A percentile compares a stretch with the other conserved stretches of the same genome.
These are phyloP conservation scores for Gorsachius magnificus DNA, from an alignment of 2,797 vertebrate species.

Conservation along the genomic window DNA sequence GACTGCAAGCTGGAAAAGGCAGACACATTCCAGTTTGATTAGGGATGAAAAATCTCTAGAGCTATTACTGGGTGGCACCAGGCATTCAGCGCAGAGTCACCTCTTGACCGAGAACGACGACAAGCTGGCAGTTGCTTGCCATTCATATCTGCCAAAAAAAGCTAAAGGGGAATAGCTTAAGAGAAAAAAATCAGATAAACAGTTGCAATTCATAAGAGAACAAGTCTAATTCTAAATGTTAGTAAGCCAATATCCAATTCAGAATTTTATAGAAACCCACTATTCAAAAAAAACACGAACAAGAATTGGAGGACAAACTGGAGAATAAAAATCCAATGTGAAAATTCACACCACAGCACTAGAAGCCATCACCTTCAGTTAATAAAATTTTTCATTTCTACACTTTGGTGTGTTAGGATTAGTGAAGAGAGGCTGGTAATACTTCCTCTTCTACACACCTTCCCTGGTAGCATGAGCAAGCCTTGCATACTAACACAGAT, in stretches of 20 bases:
- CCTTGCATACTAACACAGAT: neutral
- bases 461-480: neutral
- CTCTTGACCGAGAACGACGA: slow-evolving; percentile 48
- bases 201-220: neutral
- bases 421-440: neutral
- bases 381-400: neutral
- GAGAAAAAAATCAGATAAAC: neutral
- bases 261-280: neutral
- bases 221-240: neutral
- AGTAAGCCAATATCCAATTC: neutral
- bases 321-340: neutral
- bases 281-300: neutral
- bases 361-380: neutral
- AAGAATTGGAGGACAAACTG: neutral
- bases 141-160: slow-evolving; percentile 26
- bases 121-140: slow-evolving; percentile 46
- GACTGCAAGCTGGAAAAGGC: slow-evolving; percentile 27
- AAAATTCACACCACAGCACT: neutral
- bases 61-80: slow-evolving; percentile 42
- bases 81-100: slow-evolving; percentile 28
- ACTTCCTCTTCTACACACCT: neutral
- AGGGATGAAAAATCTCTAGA: slow-evolving; percentile 52
- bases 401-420: neutral
- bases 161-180: neutral
- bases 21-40: slow-evolving; percentile 43